Conservation (phyloP, 2,888 invertebrate genomes). For the Uropetala carovei region DNA sequence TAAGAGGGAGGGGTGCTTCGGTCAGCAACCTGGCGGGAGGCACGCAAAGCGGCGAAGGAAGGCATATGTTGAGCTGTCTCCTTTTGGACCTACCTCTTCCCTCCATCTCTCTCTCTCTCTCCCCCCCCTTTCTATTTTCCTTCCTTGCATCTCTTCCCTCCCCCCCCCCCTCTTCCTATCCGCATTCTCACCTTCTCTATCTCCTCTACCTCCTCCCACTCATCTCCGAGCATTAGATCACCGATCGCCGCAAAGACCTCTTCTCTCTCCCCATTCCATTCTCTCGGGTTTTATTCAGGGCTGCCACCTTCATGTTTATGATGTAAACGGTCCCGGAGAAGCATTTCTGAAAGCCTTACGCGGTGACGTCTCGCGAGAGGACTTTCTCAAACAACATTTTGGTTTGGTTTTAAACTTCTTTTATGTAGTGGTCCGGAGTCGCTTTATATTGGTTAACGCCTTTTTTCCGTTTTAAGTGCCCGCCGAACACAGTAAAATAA, state of each 20-base stretch:
- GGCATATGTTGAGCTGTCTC: constrained; percentile 54
- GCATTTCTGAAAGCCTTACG: not conserved
- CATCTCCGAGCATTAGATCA: constrained; percentile 32
- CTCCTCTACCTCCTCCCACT: not conserved
- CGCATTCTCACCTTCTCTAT: not conserved
- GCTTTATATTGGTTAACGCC: not conserved
- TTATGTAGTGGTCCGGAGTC: constrained; percentile 4
- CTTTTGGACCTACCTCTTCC: not conserved
- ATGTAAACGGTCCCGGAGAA: not conserved
- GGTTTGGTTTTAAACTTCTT: not conserved
- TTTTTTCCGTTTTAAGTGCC: too few relatives aligned
- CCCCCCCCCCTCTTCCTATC: not conserved
- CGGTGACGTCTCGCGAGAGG: not conserved
- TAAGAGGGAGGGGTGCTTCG: constrained; percentile 28
- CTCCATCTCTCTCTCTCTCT: not conserved
- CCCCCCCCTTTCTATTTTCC: not conserved
- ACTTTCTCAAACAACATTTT: not conserved
- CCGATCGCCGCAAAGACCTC: constrained; percentile 21
- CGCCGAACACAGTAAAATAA: too few relatives aligned
- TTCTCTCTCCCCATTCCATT: not conserved
- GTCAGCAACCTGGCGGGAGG: constrained; percentile 58
- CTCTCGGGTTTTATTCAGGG: not conserved
- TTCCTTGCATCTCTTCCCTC: not conserved
- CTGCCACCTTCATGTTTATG: constrained; percentile 7
- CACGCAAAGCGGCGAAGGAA: constrained; percentile 16